phyloP scores from a whole-genome alignment of 1,140 invertebrate genomes.

The Brachionus rotundiformis region DNA sequence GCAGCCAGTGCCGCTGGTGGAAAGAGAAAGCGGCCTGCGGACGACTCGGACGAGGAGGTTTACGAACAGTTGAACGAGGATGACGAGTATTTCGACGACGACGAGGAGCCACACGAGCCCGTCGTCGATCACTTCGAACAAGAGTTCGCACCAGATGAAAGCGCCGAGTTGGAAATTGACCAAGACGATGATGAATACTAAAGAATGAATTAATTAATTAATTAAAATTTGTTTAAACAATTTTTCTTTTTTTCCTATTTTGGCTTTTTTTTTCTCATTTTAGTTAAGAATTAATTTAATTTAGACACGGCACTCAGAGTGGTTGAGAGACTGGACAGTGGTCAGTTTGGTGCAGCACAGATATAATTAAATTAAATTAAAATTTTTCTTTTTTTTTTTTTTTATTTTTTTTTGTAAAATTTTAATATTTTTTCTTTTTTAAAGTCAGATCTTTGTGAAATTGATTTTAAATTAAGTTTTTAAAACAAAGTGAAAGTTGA shows the following conservation, averaged over 20 bases:
- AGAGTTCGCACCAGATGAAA: background rate
- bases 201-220: background rate
- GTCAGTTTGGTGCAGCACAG: no score
- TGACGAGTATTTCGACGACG: constrained; percentile 15
- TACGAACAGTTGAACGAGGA: constrained; percentile 27
- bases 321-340: background rate
- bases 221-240: no score
- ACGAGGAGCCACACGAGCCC: background rate
- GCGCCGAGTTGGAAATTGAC: constrained; percentile 9
- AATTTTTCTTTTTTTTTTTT: background rate
- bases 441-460: constrained; percentile 6
- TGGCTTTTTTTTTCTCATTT: background rate
- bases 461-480: background rate
- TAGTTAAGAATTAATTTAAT: background rate
- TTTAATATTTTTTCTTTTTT: background rate
- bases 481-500: constrained; percentile 15
- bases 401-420: background rate
- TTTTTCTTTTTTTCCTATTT: background rate
- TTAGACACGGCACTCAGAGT: no score
- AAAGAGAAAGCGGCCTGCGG: background rate
- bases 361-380: no score
- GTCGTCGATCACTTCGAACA: background rate
- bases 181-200: background rate
- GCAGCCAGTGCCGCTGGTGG: no score
- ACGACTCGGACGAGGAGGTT: background rate